These are phyloP conservation scores for Chiridota heheva DNA, from an alignment of 35 echinoderm and acorn worm species.

Conservation along the genomic window DNA sequence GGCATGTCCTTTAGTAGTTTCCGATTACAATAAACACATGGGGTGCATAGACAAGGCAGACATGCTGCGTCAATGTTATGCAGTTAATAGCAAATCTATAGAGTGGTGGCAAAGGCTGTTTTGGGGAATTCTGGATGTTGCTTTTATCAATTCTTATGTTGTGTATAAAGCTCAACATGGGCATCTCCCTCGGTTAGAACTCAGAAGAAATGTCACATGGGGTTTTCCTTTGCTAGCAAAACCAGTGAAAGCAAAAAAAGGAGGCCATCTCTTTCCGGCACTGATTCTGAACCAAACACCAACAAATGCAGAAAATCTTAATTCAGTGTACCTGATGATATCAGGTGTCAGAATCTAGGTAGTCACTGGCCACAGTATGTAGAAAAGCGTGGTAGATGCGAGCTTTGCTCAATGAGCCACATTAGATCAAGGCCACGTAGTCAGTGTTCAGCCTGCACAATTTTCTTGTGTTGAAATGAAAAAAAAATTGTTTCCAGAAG, in stretches of 20 bases:
- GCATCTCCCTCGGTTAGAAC: not conserved
- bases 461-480: constrained; percentile 6
- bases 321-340: constrained; percentile 3
- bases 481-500: not conserved
- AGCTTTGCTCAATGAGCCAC: not conserved
- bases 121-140: constrained; percentile 14
- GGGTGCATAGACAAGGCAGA: constrained; percentile 31
- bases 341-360: constrained; percentile 16
- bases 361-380: constrained; percentile 19
- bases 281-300: not conserved
- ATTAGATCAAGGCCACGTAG: constrained; percentile 31
- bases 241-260: not conserved
- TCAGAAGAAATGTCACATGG: constrained; percentile 3
- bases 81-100: constrained; percentile 25
- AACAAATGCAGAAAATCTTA: constrained; percentile 8
- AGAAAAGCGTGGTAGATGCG: constrained; percentile 5
- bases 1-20: not conserved
- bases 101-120: constrained; percentile 41
- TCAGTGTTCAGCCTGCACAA: not conserved
- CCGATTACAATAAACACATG: constrained; percentile 30
- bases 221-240: not conserved
- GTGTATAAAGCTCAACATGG: constrained; percentile 4
- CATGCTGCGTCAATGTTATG: constrained; percentile 24
- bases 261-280: constrained; percentile 12
- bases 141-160: not conserved